Evolutionary conservation across 2,888 invertebrate species (phyloP).

Genomic region (Dichetophora obliterata): DNA sequence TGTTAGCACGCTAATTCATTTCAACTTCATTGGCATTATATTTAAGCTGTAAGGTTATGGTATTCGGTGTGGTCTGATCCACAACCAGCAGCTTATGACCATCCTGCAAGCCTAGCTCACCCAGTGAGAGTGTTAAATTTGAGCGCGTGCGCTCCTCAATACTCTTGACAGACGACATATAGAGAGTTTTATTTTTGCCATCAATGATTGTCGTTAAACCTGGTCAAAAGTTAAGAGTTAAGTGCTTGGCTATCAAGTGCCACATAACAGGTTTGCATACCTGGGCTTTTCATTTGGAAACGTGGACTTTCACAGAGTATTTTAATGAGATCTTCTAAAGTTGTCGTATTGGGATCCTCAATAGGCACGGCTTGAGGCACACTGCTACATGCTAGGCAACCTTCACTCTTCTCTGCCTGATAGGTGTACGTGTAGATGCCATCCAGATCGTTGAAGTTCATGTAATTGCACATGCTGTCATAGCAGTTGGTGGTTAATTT

Average conservation of each 20-base stretch:
- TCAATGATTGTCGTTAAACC: slow-evolving; percentile 84
- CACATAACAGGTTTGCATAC: slow-evolving; percentile 40
- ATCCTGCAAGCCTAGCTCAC: slow-evolving; percentile 86
- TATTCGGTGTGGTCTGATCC: slow-evolving; percentile 90
- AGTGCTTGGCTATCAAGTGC: not conserved
- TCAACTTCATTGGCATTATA: slow-evolving; percentile 74
- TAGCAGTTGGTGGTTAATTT: slow-evolving; percentile 95
- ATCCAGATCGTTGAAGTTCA: slow-evolving; percentile 95
- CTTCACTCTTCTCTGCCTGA: slow-evolving; percentile 87
- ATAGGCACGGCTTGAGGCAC: slow-evolving; percentile 76
- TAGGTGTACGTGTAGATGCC: slow-evolving; percentile 97
- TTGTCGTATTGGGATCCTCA: slow-evolving; percentile 75
- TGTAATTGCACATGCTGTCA: slow-evolving; percentile 91
- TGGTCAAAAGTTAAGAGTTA: slow-evolving; percentile 50
- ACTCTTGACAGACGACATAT: slow-evolving; percentile 91
- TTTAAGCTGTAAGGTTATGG: slow-evolving; percentile 82
- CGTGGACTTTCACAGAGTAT: slow-evolving; percentile 81
- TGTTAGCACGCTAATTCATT: slow-evolving; percentile 58
- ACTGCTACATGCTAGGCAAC: slow-evolving; percentile 91
- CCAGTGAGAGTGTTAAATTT: slow-evolving; percentile 89
- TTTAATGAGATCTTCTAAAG: slow-evolving; percentile 86
- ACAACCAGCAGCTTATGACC: slow-evolving; percentile 92
- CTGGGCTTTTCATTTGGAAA: slow-evolving; percentile 93
- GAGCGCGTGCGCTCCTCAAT: slow-evolving; percentile 90
- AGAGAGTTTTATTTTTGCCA: slow-evolving; percentile 91